phyloP scores from a whole-genome alignment of 2,797 vertebrate genomes.

The Anas bernieri region DNA sequence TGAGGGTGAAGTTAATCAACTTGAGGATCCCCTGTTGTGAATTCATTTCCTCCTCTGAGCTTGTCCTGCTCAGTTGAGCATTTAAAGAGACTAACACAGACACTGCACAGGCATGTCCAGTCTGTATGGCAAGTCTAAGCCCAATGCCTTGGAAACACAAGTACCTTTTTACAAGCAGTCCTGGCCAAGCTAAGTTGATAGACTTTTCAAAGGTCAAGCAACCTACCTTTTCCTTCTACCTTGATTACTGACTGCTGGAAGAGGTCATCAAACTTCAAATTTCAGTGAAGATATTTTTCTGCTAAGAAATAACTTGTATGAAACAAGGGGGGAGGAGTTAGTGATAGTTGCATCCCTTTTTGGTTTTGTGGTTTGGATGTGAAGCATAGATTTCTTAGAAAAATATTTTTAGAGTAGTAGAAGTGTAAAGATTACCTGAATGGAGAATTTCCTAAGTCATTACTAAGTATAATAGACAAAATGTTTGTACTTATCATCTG shows the following conservation, averaged over 20 bases:
- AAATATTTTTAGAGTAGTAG: background rate
- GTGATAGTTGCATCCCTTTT: background rate
- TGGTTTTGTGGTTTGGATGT: background rate
- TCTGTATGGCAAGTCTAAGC: background rate
- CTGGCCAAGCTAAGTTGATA: background rate
- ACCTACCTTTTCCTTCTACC: background rate
- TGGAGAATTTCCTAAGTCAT: background rate
- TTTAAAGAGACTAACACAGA: conserved; percentile 59
- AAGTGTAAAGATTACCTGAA: background rate
- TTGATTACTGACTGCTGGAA: conserved; percentile 2
- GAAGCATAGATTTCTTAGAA: background rate
- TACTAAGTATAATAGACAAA: background rate
- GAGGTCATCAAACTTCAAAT: conserved; percentile 1
- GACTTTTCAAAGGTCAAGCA: background rate
- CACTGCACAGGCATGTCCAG: background rate
- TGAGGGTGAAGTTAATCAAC: conserved; percentile 77
- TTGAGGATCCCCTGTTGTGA: conserved; percentile 73
- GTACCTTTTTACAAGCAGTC: background rate
- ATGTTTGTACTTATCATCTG: background rate
- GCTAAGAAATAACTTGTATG: background rate
- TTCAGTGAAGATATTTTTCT: conserved; percentile 18
- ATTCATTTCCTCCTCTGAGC: conserved; percentile 79
- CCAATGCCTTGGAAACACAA: background rate
- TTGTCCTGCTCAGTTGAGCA: conserved; percentile 65
- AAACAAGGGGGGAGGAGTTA: background rate